phyloP scores from a whole-genome alignment of 2,113 vertebrate genomes.

The Catharus minimus region DNA sequence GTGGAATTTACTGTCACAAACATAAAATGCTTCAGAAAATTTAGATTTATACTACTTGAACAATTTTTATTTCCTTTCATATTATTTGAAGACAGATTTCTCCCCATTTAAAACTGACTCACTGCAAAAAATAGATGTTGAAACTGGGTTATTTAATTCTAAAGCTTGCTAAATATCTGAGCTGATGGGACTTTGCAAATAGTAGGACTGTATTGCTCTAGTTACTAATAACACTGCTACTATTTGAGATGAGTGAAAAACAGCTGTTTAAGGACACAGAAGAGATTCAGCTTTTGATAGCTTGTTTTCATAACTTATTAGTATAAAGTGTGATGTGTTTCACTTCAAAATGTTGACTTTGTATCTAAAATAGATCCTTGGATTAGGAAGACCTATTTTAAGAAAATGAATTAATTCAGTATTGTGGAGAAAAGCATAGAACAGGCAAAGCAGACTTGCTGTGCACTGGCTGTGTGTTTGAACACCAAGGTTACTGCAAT shows the following conservation, averaged over 20 bases:
- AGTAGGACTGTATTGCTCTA: neutral
- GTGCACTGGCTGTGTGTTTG: neutral
- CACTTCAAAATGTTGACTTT: neutral
- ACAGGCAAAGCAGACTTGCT: neutral
- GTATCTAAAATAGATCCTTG: neutral
- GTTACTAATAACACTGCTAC: neutral
- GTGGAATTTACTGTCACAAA: neutral
- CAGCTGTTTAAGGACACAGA: neutral
- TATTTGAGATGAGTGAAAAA: neutral
- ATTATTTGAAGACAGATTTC: neutral
- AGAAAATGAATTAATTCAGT: neutral
- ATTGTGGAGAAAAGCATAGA: neutral
- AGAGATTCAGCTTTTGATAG: neutral
- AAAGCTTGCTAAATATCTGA: neutral
- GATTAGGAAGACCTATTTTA: neutral
- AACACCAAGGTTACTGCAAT: constrained; percentile 33
- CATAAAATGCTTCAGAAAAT: neutral
- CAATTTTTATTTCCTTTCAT: neutral
- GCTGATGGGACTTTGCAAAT: neutral
- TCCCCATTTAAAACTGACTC: neutral
- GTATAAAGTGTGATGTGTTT: neutral
- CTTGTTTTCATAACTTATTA: neutral
- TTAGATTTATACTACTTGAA: neutral
- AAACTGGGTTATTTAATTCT: neutral
- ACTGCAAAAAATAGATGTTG: neutral